A percentile compares a stretch with the other conserved stretches of the same genome.
Conservation (phyloP, 2,888 invertebrate species). For the Octodonta nipae region DNA sequence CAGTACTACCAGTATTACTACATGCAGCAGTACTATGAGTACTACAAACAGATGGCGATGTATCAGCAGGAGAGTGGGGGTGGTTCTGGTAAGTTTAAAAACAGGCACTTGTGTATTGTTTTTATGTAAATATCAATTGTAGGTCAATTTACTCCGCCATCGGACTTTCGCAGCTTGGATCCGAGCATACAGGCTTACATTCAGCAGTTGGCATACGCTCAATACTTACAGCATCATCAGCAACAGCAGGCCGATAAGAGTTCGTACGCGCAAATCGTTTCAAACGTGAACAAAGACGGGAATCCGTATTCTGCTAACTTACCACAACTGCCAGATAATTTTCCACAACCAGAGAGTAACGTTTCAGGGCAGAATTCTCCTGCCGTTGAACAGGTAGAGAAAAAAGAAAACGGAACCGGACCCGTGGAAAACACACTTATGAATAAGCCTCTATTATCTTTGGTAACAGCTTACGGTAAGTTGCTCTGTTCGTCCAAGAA, state of each 20-base stretch:
- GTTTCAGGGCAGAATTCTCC: constrained; percentile 3
- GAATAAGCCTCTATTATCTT: constrained; percentile 21
- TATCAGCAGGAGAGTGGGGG: constrained; percentile 20
- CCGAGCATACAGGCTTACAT: constrained; percentile 23
- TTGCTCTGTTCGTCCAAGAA: no score
- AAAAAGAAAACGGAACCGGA: neutral
- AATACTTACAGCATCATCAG: constrained; percentile 26
- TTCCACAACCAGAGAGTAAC: constrained; percentile 6
- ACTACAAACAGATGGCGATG: constrained; percentile 31
- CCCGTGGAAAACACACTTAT: neutral
- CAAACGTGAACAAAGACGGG: constrained; percentile 29
- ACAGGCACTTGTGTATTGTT: neutral
- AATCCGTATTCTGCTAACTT: constrained; percentile 21
- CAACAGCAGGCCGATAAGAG: constrained; percentile 15
- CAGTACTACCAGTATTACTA: constrained; percentile 34
- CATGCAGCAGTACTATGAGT: constrained; percentile 33
- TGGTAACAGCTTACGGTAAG: constrained; percentile 28
- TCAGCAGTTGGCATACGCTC: constrained; percentile 28
- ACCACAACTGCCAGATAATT: constrained; percentile 15
- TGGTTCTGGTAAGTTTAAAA: constrained; percentile 15
- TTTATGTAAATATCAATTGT: constrained; percentile 5
- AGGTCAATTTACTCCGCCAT: constrained; percentile 18
- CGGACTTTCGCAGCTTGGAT: constrained; percentile 21
- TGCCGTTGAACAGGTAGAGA: constrained; percentile 6
- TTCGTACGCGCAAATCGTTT: constrained; percentile 33